Base-by-base conservation (phyloP, 92 coral and sea anemone genomes). In the Porites lobata region DNA sequence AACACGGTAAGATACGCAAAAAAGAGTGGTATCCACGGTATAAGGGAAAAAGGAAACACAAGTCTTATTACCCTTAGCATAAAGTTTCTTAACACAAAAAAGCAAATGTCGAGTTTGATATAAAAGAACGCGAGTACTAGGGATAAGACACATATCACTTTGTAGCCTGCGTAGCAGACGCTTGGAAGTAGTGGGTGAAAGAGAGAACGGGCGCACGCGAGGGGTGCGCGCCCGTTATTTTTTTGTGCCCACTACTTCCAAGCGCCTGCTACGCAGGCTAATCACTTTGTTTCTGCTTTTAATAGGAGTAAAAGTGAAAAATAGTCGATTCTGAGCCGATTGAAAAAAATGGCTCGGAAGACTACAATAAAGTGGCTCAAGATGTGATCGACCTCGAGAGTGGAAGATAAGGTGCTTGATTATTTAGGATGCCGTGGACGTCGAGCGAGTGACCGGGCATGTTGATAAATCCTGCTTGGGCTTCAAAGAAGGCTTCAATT, bases 81-180 rank as follows among this genome's bases (percentile, higher is more conserved):
- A 24, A 1, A 54, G 24, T 18, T n/a, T 51, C 78, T 82, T 82
- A 82, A 69, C 86, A 14, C 69, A 7, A 53, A 38, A 15, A 58
- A 70, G 38, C 78, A 71, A 59, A 70, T 71, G 86, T 29, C 69
- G 29, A 38, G 47, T 38, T 38, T 4, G 47, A 38, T 3, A 38
- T 38, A 4, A 4, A 38, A 38, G 47, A 38, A 0, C 47, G 47
- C 47, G 6, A 38, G 47, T 38, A 4, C 6, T 38, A 4, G 7
- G 7, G 47, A 38, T 4, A 38, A 38, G 47, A 38, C 47, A 5
- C 47, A 38, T 38, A 38, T 38, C 47, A 38, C 47, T 38, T 38
- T 38, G 47, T 38, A 29, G 32, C 32, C 32, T 29, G 32, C 32
- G 32, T 29, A 2, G 3, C 32, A 29, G 32, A 4, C 32, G 32